Percentiles rank a stretch among this genome's conserved stretches.
Conservation (phyloP, 2,113 vertebrate species). For the Craseonycteris thonglongyai region DNA sequence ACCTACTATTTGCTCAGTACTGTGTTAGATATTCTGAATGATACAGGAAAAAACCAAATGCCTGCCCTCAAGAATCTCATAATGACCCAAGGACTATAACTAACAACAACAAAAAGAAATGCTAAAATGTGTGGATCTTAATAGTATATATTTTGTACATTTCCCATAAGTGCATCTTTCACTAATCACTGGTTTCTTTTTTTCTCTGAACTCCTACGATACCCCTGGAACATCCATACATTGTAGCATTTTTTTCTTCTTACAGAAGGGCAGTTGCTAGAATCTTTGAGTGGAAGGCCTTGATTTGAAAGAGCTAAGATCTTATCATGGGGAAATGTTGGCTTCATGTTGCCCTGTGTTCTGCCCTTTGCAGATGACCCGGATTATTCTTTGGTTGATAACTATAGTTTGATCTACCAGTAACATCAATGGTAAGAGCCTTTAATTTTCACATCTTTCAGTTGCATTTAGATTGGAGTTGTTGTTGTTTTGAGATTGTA, state of each 20-base stretch:
- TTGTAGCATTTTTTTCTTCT: neutral
- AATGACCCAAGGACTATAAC: neutral
- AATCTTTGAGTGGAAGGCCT: neutral
- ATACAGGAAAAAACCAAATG: neutral
- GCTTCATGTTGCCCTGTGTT: neutral
- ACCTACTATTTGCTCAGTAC: neutral
- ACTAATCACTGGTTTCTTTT: neutral
- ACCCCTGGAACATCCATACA: neutral
- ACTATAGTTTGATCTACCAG: slow-evolving; percentile 78
- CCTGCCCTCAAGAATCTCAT: neutral
- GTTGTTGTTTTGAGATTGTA: too few species aligned
- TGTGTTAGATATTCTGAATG: neutral
- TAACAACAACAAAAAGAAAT: neutral
- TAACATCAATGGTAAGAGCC: slow-evolving; percentile 73
- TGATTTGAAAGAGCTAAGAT: neutral
- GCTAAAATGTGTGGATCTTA: too few species aligned
- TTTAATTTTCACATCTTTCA: neutral
- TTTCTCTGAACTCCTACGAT: neutral
- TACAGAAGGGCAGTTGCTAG: neutral
- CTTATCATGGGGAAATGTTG: neutral
- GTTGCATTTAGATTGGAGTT: neutral
- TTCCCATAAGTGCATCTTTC: neutral
- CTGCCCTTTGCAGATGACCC: slow-evolving; percentile 71
- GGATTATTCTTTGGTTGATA: slow-evolving; percentile 71
- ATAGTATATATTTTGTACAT: neutral